phyloP scores from a whole-genome alignment of 2,113 vertebrate genomes.

The Heptranchias perlo region DNA sequence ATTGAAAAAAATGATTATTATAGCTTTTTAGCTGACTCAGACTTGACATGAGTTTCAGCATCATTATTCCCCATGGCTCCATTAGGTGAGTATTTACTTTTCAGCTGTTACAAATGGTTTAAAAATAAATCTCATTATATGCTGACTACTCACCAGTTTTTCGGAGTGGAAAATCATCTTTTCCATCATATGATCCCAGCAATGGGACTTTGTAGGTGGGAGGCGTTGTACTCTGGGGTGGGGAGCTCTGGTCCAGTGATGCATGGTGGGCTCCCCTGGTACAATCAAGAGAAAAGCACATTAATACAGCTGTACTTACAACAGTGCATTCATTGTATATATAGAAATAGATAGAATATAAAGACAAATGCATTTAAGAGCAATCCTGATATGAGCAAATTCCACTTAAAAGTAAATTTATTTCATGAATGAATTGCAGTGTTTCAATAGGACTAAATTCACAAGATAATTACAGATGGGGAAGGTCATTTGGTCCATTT shows the following conservation, averaged over 20 bases:
- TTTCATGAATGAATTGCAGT: neutral
- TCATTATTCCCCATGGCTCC: neutral
- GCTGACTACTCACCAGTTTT: slow-evolving; percentile 72
- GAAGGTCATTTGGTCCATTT: neutral
- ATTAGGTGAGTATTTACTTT: neutral
- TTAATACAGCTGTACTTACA: neutral
- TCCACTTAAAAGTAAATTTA: neutral
- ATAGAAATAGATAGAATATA: too few relatives aligned
- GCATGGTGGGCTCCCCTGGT: slow-evolving; percentile 79
- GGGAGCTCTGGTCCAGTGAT: slow-evolving; percentile 88
- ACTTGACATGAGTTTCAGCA: neutral
- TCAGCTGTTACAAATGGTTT: neutral
- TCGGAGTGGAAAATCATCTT: slow-evolving; percentile 89
- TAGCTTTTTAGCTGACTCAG: neutral
- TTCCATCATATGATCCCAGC: slow-evolving; percentile 77
- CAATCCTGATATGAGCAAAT: neutral
- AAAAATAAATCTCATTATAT: slow-evolving; percentile 13
- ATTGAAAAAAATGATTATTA: neutral
- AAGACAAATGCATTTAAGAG: neutral
- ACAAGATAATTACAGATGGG: neutral
- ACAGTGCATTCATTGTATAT: neutral
- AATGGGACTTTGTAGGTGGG: slow-evolving; percentile 78
- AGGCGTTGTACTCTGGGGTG: slow-evolving; percentile 75
- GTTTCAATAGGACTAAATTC: neutral
- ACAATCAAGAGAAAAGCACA: neutral